phyloP scores from a whole-genome alignment of 2,888 invertebrate species.

The Aleiodes alternator region DNA sequence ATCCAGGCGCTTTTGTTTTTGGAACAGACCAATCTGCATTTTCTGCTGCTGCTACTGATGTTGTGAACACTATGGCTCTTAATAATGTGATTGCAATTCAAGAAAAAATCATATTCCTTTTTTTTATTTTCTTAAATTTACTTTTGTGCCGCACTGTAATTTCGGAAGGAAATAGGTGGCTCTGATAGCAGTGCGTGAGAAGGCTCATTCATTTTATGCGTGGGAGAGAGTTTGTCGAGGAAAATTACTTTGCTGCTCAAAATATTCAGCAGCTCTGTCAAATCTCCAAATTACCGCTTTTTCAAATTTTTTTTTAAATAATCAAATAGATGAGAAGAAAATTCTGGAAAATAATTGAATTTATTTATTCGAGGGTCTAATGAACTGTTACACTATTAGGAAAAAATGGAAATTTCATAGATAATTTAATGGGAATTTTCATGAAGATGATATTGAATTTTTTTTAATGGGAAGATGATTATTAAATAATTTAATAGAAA shows the following conservation, averaged over 20 bases:
- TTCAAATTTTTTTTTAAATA: too few relatives aligned
- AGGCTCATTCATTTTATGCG: constrained; percentile 22
- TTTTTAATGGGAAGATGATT: too few relatives aligned
- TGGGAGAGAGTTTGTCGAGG: constrained; percentile 1
- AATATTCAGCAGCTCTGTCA: too few relatives aligned
- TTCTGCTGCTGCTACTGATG: constrained; percentile 55
- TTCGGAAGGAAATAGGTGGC: constrained; percentile 6
- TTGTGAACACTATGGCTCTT: constrained; percentile 1
- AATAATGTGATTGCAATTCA: constrained; percentile 36
- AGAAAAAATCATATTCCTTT: constrained; percentile 8
- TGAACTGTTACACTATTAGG: too few relatives aligned
- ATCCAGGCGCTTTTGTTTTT: constrained; percentile 72
- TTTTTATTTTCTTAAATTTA: constrained; percentile 18
- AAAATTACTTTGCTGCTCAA: not conserved
- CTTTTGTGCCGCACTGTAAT: constrained; percentile 2
- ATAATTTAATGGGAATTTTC: too few relatives aligned
- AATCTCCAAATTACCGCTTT: too few relatives aligned
- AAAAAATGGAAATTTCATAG: too few relatives aligned
- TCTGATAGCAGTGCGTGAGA: constrained; percentile 31
- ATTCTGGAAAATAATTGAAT: too few relatives aligned
- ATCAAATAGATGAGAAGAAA: too few relatives aligned
- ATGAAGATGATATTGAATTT: too few relatives aligned
- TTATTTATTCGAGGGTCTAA: too few relatives aligned
- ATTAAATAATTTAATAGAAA: too few relatives aligned
- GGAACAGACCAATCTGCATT: constrained; percentile 69